phyloP scores from a whole-genome alignment of 2,113 vertebrate species.

The Fregata magnificens region DNA sequence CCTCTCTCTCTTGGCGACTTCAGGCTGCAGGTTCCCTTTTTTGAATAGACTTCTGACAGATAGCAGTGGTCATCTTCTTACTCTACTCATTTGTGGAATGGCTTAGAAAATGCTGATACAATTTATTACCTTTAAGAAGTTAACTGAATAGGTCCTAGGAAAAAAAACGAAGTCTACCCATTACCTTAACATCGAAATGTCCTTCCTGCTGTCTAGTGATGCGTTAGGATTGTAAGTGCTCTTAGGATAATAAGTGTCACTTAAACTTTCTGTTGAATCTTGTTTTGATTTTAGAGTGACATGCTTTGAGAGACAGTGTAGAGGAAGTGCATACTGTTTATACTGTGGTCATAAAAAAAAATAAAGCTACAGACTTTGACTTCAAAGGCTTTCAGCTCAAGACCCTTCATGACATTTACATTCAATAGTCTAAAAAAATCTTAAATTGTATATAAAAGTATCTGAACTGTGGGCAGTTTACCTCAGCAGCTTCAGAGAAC shows the following conservation, averaged over 20 bases:
- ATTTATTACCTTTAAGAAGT: background rate
- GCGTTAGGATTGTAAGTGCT: background rate
- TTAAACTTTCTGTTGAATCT: background rate
- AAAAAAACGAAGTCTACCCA: background rate
- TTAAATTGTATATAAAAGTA: background rate
- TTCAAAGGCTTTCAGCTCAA: background rate
- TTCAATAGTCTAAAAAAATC: background rate
- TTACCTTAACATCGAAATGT: background rate
- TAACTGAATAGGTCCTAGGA: background rate
- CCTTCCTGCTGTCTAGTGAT: background rate
- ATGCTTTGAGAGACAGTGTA: background rate
- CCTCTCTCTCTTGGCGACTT: background rate
- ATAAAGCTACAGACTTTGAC: background rate
- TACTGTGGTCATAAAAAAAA: background rate
- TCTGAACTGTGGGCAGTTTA: background rate
- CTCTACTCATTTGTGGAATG: background rate
- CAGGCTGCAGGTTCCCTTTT: background rate
- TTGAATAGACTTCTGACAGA: background rate
- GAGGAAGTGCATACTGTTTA: background rate
- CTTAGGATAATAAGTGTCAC: background rate
- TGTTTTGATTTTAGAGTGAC: background rate
- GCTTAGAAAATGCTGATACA: background rate
- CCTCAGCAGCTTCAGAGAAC: background rate
- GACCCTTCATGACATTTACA: background rate
- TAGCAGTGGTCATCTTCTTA: background rate